phyloP scores from a whole-genome alignment of 2,113 vertebrate species.

The Sander lucioperca region DNA sequence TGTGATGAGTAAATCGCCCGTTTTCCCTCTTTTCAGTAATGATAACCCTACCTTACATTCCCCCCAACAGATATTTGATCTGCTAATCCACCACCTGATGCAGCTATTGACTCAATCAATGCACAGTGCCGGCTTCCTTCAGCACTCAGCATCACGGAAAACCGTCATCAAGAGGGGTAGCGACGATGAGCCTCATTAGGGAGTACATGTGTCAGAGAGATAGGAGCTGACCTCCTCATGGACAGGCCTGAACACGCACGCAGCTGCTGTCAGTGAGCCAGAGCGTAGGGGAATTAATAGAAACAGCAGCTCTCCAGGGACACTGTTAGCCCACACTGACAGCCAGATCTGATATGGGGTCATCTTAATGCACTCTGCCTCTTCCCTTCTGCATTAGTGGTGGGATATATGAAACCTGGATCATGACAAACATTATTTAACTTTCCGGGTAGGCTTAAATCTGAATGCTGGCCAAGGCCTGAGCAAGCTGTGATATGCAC shows the following conservation, averaged over 20 bases:
- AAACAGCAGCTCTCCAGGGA: slow-evolving; percentile 78
- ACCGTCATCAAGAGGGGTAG: slow-evolving; percentile 29
- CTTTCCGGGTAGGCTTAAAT: slow-evolving; percentile 73
- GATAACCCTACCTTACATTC: not conserved
- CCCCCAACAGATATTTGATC: slow-evolving; percentile 11
- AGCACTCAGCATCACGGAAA: slow-evolving; percentile 47
- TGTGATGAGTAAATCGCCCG: slow-evolving; percentile 5
- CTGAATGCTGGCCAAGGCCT: slow-evolving; percentile 51
- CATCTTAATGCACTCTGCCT: slow-evolving; percentile 73
- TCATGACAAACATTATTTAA: slow-evolving; percentile 69
- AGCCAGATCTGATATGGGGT: slow-evolving; percentile 74
- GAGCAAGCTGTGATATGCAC: slow-evolving; percentile 72
- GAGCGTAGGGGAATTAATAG: slow-evolving; percentile 77
- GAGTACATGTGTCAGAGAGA: slow-evolving; percentile 68
- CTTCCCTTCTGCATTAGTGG: slow-evolving; percentile 74
- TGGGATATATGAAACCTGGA: slow-evolving; percentile 74
- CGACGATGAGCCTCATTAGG: slow-evolving; percentile 29
- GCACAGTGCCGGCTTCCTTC: slow-evolving; percentile 16
- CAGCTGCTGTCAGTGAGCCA: slow-evolving; percentile 77
- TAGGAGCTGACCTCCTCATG: slow-evolving; percentile 57
- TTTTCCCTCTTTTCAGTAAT: slow-evolving; percentile 1
- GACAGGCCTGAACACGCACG: slow-evolving; percentile 76
- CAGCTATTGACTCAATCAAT: slow-evolving; percentile 30
- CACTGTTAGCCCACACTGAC: slow-evolving; percentile 65
- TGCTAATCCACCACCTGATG: slow-evolving; percentile 20